Evolutionary conservation across 1,140 invertebrate species (phyloP).

Genomic region (Papilio machaon): DNA sequence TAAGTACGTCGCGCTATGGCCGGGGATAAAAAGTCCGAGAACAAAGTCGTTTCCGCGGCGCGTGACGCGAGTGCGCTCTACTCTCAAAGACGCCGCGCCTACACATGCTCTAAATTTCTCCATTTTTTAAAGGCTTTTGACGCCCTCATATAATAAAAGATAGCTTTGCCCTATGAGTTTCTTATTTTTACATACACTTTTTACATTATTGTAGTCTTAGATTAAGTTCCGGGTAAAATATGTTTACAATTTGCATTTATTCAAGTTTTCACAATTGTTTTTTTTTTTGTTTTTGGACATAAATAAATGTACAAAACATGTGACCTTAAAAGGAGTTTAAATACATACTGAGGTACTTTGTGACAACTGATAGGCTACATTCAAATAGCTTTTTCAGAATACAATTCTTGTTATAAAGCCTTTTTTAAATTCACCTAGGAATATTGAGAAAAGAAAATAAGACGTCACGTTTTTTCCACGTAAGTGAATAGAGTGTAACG

Average conservation of each 20-base stretch:
- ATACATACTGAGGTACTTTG: background rate
- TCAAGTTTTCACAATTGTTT: background rate
- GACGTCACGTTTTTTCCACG: background rate
- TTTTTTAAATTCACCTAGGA: background rate
- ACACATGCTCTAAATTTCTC: slow-evolving; percentile 47
- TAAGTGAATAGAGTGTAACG: background rate
- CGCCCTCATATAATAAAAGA: slow-evolving; percentile 33
- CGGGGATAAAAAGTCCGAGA: slow-evolving; percentile 57
- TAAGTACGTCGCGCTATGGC: slow-evolving; percentile 48
- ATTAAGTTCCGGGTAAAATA: background rate
- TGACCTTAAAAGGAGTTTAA: background rate
- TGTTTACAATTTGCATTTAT: background rate
- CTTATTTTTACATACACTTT: slow-evolving; percentile 2
- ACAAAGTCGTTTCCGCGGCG: slow-evolving; percentile 45
- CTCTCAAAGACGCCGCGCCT: slow-evolving; percentile 49
- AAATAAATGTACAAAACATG: background rate
- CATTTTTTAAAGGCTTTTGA: slow-evolving; percentile 44
- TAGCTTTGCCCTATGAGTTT: slow-evolving; percentile 13
- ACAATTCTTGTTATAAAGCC: background rate
- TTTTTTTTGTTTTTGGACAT: background rate
- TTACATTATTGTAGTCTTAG: background rate
- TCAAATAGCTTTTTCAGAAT: background rate
- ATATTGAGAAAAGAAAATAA: background rate
- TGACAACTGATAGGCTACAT: background rate
- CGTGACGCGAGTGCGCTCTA: slow-evolving; percentile 49